Base-by-base conservation (phyloP, 2,888 invertebrate species). In the Platerodrilus igneus region DNA sequence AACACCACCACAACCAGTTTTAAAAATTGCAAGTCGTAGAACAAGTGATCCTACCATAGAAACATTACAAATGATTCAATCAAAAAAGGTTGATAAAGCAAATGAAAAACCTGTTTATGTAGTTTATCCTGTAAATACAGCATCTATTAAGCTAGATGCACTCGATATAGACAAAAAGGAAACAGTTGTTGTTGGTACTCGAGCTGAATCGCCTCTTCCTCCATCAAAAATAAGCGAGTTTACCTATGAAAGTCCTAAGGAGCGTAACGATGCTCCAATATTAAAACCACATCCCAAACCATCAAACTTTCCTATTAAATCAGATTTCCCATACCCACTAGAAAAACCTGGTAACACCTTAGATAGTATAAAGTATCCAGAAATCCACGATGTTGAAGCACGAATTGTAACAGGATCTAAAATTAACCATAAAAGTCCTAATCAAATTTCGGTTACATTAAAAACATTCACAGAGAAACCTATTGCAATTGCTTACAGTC, bases 41-140 rank as follows among this genome's bases (percentile, higher is more conserved):
- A 65, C 59, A 5, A 53, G 64, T 2, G 58, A 61, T 20, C 72
- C 75, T 15, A 73, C 74, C 0, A 75, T 82, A 0, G 75, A 81
- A 7, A 81, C 82, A 0, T 59, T 82, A 18, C 83, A 83, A 64
- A 82, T 83, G 83, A 72, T 83, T 27, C 81, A 82, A 55, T 72
- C 74, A 0, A 70, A 75, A 52, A 65, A 69, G 41, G 60, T 69
- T 7, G 60, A 68, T 42, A 58, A 66, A 35, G 57, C 56, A n/a
- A 53, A 55, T 3, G 68, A 70, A 25, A 47, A 47, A 7, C 72
- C 73, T 0, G 69, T 75, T 1, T 74, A 73, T 54, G 75, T 79
- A 1, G 78, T 79, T 1, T 79, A 79, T 55, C 79, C 79, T 2
- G 75, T 76, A 1, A 76, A 75, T 44, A 69, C 70, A 3, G 67